Evolutionary conservation across 2,113 vertebrate genomes (phyloP), one percentile per base, ranked within the genome.

Genomic region (Ictidomys tridecemlineatus): DNA sequence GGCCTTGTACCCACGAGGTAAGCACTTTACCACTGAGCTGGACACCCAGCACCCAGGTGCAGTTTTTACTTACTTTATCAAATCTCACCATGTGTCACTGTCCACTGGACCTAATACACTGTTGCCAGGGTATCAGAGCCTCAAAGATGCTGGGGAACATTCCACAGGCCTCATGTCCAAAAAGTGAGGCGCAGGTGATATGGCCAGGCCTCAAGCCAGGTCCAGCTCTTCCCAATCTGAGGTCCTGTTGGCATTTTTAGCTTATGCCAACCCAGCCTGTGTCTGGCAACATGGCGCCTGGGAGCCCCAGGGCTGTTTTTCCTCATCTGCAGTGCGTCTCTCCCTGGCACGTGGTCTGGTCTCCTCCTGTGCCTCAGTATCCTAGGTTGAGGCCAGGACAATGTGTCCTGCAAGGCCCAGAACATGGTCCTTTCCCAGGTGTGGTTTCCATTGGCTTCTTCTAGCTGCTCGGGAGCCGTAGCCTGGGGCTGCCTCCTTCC

Each of bases 251-350:
- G 24, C 61, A 11, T 63, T 63, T 61, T 63, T 22, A 63, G 20
- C 24, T 63, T 22, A 2, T 58, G 56, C 56, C 56, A 2, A 58
- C 61, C 24, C 8, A 10, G 24, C 61, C 8, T 63, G 67, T 17
- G 67, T 26, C 30, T 69, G 67, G 30, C 32, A 11, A 26, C 30
- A 4, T 30, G 0, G 30, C 2, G 67, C 32, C 67, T 32, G 13
- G 65, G 30, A 61, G 58, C 58, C 58, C 65, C 30, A 34, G 34
- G 69, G 17, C 69, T 20, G 34, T 32, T 37, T 70, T 14, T 72
- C 34, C 69, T 72, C 5, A 0, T 34, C 42, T 32, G 5, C 74
- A 2, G 1, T 0, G 34, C 30, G 4, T 4, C 30, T 53, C 61
- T 30, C 24, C 17, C 30, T 32, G 8, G 8, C 14, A 17, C 39